Conservation (phyloP, 2,113 vertebrate genomes). For the Equus przewalskii region DNA sequence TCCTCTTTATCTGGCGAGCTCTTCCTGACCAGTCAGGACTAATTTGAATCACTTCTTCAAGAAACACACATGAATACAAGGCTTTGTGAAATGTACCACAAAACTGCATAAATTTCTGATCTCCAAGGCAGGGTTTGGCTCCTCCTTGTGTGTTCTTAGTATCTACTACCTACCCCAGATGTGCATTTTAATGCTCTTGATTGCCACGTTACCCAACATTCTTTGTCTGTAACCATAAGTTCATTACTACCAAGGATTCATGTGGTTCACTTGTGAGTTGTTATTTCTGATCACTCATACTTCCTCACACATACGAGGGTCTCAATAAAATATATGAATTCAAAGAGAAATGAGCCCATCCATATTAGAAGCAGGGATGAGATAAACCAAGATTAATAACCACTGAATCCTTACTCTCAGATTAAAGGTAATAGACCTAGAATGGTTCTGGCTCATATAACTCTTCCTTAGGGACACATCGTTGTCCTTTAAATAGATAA, state of each 20-base stretch:
- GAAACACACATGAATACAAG: background rate
- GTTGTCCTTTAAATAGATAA: background rate
- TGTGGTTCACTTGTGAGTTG: background rate
- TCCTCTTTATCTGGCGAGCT: background rate
- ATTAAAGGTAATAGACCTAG: background rate
- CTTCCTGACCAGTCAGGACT: background rate
- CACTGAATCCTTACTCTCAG: background rate
- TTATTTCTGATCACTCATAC: background rate
- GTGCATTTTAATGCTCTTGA: too few relatives aligned
- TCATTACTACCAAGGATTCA: background rate
- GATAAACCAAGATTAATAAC: background rate
- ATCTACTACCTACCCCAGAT: rapidly evolving
- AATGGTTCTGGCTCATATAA: background rate
- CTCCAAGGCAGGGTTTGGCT: background rate
- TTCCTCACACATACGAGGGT: background rate
- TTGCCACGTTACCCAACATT: background rate
- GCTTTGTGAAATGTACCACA: background rate
- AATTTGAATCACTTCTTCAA: background rate
- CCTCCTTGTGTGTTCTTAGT: rapidly evolving
- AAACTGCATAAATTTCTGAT: background rate
- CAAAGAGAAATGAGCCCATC: background rate
- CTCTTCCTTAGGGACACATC: background rate
- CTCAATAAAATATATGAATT: background rate
- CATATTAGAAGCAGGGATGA: background rate
- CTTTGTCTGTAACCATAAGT: background rate